Evolutionary conservation across 2,888 invertebrate genomes (phyloP).

Genomic region (Calameuta idolon): DNA sequence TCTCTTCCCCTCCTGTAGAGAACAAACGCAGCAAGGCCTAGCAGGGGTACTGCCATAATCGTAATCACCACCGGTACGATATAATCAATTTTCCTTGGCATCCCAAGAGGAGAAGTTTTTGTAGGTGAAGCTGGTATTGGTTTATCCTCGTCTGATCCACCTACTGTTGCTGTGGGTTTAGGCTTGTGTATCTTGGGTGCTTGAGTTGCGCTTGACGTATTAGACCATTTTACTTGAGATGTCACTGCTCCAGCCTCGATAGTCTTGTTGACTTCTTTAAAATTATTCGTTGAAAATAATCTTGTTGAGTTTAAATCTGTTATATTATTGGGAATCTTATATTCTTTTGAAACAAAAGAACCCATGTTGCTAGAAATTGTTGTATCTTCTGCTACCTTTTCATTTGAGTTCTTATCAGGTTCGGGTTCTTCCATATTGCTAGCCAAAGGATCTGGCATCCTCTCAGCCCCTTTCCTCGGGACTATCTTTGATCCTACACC

Average conservation of each 20-base stretch:
- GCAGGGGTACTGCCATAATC: constrained; percentile 80
- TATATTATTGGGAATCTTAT: too few relatives aligned
- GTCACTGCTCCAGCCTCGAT: constrained; percentile 34
- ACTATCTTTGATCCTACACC: constrained; percentile 23
- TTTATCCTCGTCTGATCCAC: constrained; percentile 56
- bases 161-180: constrained; percentile 70
- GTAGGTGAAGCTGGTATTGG: constrained; percentile 51
- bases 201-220: constrained; percentile 38
- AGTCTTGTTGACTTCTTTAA: not conserved
- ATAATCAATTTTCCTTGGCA: constrained; percentile 70
- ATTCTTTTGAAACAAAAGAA: too few relatives aligned
- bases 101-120: constrained; percentile 46
- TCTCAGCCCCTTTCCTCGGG: constrained; percentile 27
- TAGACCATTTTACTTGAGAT: constrained; percentile 22
- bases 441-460: too few relatives aligned
- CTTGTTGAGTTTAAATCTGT: too few relatives aligned
- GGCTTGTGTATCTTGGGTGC: constrained; percentile 65
- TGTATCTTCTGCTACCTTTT: too few relatives aligned
- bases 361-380: too few relatives aligned
- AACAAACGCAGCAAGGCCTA: constrained; percentile 76
- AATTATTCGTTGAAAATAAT: too few relatives aligned
- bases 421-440: too few relatives aligned
- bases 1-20: constrained; percentile 80
- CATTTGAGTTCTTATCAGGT: too few relatives aligned
- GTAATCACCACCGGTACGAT: constrained; percentile 81